Percentiles rank a stretch among this genome's conserved stretches.
Evolutionary conservation across 1,140 invertebrate genomes (phyloP).

Genomic region (Babylonia areolata): DNA sequence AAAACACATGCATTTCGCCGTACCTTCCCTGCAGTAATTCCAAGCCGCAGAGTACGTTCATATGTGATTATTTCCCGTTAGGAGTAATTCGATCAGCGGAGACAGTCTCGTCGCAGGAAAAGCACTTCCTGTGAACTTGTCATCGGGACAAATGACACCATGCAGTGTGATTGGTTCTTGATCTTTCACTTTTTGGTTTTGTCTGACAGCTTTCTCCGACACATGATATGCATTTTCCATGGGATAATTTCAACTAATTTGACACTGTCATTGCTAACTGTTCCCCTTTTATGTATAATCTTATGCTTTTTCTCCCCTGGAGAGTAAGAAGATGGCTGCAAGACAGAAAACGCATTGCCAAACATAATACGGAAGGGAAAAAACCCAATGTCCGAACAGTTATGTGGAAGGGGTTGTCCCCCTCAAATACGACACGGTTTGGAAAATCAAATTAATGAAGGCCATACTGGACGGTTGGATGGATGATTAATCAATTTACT

Average conservation of each 20-base stretch:
- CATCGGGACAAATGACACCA: slow-evolving; percentile 21
- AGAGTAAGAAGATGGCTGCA: not conserved
- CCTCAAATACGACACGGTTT: too few relatives aligned
- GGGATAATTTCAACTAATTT: not conserved
- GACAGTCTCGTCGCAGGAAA: slow-evolving; percentile 20
- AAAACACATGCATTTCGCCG: not conserved
- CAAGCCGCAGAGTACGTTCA: not conserved
- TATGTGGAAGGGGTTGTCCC: too few relatives aligned
- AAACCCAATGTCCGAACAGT: too few relatives aligned
- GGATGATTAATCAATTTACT: too few relatives aligned
- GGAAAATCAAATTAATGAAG: too few relatives aligned
- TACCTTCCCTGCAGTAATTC: not conserved
- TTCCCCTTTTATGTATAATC: not conserved
- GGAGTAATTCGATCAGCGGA: slow-evolving; percentile 8
- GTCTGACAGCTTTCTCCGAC: not conserved
- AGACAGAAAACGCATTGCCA: not conserved
- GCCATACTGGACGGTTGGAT: too few relatives aligned
- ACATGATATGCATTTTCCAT: not conserved
- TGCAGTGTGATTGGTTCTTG: slow-evolving; percentile 11
- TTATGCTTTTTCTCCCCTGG: not conserved
- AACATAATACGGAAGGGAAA: too few relatives aligned
- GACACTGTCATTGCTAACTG: not conserved
- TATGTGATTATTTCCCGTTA: not conserved
- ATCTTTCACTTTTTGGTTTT: not conserved
- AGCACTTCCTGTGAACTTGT: slow-evolving; percentile 30